A percentile compares a stretch with the other conserved stretches of the same genome.
These are phyloP conservation scores for Lagenorhynchus albirostris DNA, from an alignment of 2,113 vertebrate species.

Conservation along the genomic window DNA sequence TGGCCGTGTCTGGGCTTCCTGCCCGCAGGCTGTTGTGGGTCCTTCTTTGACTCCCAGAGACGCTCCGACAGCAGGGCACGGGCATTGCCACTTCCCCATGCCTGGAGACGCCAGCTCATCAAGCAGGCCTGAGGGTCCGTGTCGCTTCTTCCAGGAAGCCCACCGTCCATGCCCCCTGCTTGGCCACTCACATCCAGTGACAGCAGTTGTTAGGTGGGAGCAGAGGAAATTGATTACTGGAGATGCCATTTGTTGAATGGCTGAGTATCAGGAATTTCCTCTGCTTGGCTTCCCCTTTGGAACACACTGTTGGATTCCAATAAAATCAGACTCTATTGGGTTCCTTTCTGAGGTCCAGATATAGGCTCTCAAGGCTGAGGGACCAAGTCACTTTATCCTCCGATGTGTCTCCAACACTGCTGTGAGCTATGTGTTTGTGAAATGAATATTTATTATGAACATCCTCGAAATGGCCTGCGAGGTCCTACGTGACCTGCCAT, in stretches of 20 bases:
- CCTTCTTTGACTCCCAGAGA: neutral
- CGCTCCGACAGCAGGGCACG: fast-evolving
- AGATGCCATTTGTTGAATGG: fast-evolving
- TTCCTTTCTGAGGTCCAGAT: too few species aligned
- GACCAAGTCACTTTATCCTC: fast-evolving
- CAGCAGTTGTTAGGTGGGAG: too few species aligned
- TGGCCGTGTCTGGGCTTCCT: fast-evolving
- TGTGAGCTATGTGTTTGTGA: neutral
- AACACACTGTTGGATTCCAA: neutral
- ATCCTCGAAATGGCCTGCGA: neutral
- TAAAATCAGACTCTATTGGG: fast-evolving
- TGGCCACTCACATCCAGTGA: fast-evolving
- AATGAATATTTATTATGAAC: neutral
- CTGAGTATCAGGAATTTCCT: neutral
- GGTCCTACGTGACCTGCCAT: fast-evolving
- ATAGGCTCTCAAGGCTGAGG: neutral
- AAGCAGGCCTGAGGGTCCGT: fast-evolving
- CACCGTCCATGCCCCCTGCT: fast-evolving
- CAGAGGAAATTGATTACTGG: fast-evolving
- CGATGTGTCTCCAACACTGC: neutral
- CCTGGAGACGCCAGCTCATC: neutral
- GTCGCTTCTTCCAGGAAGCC: neutral
- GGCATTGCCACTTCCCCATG: fast-evolving
- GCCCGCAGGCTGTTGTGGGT: fast-evolving
- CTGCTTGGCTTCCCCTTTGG: neutral